These are phyloP conservation scores for Apeltes quadracus DNA, from an alignment of 2,113 vertebrate genomes.

Conservation along the genomic window DNA sequence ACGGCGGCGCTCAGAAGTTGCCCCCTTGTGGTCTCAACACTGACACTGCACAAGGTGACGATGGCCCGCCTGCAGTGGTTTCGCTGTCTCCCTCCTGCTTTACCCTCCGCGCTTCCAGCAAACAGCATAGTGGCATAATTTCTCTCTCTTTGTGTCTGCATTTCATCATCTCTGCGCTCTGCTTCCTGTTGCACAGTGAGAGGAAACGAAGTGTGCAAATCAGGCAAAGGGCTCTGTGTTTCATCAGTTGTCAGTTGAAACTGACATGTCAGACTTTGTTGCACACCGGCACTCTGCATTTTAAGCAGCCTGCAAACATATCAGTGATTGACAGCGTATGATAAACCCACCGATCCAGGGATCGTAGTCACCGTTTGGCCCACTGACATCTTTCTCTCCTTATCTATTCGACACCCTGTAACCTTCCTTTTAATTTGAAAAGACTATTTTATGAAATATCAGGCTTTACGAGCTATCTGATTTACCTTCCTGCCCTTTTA, in stretches of 20 bases:
- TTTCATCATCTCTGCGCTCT: slow-evolving; percentile 28
- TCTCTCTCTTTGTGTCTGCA: slow-evolving; percentile 21
- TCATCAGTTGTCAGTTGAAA: slow-evolving; percentile 64
- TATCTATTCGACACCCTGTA: slow-evolving; percentile 34
- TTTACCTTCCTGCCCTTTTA: slow-evolving; percentile 49
- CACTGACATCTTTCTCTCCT: slow-evolving; percentile 47
- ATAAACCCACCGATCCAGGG: slow-evolving; percentile 50
- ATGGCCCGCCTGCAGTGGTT: slow-evolving; percentile 41
- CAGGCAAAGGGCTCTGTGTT: slow-evolving; percentile 35
- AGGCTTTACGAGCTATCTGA: slow-evolving; percentile 32
- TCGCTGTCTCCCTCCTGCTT: slow-evolving; percentile 30
- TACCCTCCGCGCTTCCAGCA: slow-evolving; percentile 14
- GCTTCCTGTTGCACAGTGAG: slow-evolving; percentile 23
- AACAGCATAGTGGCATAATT: slow-evolving; percentile 14
- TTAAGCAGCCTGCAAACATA: slow-evolving; percentile 45
- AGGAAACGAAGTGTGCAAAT: slow-evolving; percentile 55
- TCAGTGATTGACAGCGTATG: slow-evolving; percentile 62
- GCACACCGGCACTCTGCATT: slow-evolving; percentile 33
- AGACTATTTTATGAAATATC: slow-evolving; percentile 32
- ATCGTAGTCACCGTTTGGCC: slow-evolving; percentile 39
- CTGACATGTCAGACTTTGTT: slow-evolving; percentile 61
- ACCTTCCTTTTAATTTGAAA: slow-evolving; percentile 47
- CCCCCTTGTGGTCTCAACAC: slow-evolving; percentile 79
- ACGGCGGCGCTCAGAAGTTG: slow-evolving; percentile 76
- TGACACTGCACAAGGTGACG: slow-evolving; percentile 81